Evolutionary conservation across 1,140 invertebrate genomes (phyloP), one percentile per base, ranked within the genome.

Genomic region (Lepidurus arcticus): DNA sequence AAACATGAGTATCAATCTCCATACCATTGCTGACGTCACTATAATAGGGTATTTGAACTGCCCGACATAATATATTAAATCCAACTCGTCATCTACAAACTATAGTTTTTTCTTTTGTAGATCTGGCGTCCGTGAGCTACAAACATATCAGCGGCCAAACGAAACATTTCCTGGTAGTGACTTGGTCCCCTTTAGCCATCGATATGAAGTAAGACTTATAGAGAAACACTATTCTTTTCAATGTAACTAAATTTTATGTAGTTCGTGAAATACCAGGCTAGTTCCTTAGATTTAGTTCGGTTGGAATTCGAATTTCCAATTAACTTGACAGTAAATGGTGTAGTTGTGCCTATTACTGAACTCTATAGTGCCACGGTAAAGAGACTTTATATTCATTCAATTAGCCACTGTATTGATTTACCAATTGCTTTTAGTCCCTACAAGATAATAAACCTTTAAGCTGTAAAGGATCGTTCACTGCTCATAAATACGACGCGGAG

Each of bases 401-500:
- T 47, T 47, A 47, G 1, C n/a, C 13, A n/a, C 13, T 65, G n/a
- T 16, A 34, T 1, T 34, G 34, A 34, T 34, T 4, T 34, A 34
- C 2, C 2, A 3, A 34, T 34, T 34, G 34, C 34, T 24, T 24
- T 24, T 24, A 76, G 75, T 43, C 43, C 9, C 42, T 24, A 13
- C 75, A 76, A 34, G 24, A 76, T 21, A 45, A 45, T 42, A 44
- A 76, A 16, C 75, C 75, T 34, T 13, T 76, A 13, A 44, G 43
- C 43, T 76, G 75, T n/a, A 76, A 76, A 45, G 43, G 47, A 16
- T 4, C 34, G 34, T 76, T 76, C 42, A 76, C 44, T 7, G 10
- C 24, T 13, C 75, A 21, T 7, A 9, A 7, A n/a, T n/a, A 13
- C 7, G 53, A 65, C 16, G 9, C 21, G 16, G 9, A 65, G 16